phyloP scores from a whole-genome alignment of 2,113 vertebrate species.

The Cnemophilus loriae region DNA sequence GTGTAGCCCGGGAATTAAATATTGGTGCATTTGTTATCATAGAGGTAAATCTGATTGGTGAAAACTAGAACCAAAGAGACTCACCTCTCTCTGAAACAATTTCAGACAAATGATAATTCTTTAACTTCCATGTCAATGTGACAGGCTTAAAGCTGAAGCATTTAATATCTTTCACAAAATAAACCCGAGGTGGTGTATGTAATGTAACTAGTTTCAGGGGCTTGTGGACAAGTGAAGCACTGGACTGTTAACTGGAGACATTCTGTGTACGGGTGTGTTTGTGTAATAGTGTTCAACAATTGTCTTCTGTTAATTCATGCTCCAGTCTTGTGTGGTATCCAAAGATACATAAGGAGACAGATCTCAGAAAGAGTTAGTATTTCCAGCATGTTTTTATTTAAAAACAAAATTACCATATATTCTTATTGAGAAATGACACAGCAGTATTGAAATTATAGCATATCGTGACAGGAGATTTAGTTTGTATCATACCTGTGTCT shows the following conservation, averaged over 20 bases:
- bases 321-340: background rate
- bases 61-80: background rate
- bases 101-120: background rate
- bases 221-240: background rate
- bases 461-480: background rate
- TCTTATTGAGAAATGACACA: background rate
- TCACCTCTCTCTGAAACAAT: background rate
- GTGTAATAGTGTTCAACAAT: background rate
- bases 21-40: rapidly evolving
- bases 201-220: background rate
- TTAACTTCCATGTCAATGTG: background rate
- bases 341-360: background rate
- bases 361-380: background rate
- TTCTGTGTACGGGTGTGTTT: background rate
- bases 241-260: background rate
- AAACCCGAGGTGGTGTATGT: background rate
- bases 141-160: background rate
- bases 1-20: background rate
- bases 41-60: background rate
- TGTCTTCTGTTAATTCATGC: background rate
- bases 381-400: background rate
- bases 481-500: background rate
- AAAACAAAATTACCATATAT: background rate
- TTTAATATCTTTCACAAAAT: background rate
- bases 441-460: background rate